Conservation (phyloP, 2,888 invertebrate species). For the Chymomyza caudatula region DNA sequence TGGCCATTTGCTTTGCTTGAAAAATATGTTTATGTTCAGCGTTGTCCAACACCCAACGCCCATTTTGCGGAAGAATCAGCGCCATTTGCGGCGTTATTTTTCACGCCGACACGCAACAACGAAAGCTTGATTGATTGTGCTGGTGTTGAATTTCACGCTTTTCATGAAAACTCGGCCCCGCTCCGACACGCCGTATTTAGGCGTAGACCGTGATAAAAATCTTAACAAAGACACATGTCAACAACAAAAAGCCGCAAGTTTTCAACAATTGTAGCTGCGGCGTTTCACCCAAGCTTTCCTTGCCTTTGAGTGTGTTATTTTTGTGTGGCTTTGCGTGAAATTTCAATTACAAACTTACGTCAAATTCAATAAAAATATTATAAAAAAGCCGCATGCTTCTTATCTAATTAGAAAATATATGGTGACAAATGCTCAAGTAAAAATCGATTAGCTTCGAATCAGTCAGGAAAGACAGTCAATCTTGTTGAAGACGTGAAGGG, state of each 20-base stretch:
- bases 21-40: not conserved
- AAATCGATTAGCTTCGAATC: constrained; percentile 10
- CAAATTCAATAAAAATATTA: constrained; percentile 45
- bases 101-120: constrained; percentile 16
- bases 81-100: constrained; percentile 32
- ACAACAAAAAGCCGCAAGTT: constrained; percentile 45
- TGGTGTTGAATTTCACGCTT: constrained; percentile 39
- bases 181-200: constrained; percentile 15
- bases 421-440: constrained; percentile 12
- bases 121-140: constrained; percentile 63
- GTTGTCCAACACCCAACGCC: not conserved
- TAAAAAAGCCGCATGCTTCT: constrained; percentile 36
- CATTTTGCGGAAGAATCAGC: constrained; percentile 15
- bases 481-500: not conserved
- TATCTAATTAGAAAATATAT: constrained; percentile 52
- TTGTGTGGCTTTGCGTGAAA: constrained; percentile 4
- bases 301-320: not conserved
- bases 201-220: constrained; percentile 17
- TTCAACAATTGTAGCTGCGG: constrained; percentile 41
- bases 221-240: constrained; percentile 53
- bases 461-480: not conserved
- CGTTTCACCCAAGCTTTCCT: not conserved
- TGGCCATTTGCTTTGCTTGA: constrained; percentile 10
- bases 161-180: constrained; percentile 7
- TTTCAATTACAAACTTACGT: constrained; percentile 42